phyloP scores from a whole-genome alignment of 2,888 invertebrate species.

The Allolobophora icterica region DNA sequence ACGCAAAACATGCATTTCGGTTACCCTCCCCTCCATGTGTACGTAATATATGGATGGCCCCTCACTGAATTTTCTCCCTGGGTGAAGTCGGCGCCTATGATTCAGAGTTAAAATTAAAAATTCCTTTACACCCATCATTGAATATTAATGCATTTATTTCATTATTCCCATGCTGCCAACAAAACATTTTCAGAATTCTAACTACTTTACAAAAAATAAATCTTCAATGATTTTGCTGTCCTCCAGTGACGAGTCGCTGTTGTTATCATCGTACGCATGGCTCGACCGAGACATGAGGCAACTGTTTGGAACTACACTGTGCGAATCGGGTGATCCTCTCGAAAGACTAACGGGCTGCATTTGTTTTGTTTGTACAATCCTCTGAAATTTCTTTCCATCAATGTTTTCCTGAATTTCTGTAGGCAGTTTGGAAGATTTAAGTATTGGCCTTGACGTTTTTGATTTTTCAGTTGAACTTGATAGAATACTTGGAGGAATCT shows the following conservation, averaged over 20 bases:
- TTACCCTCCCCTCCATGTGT: too few species aligned
- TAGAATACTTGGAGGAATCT: neutral
- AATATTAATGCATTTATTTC: neutral
- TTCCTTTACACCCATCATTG: neutral
- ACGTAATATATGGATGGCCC: too few species aligned
- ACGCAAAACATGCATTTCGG: too few species aligned
- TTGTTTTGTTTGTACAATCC: neutral
- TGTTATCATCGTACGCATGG: neutral
- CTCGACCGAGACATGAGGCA: neutral
- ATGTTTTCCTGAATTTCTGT: neutral
- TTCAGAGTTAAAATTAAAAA: too few species aligned
- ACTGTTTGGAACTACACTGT: neutral
- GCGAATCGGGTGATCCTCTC: neutral
- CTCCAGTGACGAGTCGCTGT: neutral
- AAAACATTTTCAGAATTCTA: neutral
- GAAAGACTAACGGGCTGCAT: neutral
- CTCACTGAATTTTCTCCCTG: too few species aligned
- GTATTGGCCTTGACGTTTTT: neutral
- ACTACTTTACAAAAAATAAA: slow-evolving; percentile 23
- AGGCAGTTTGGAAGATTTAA: neutral
- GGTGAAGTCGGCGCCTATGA: too few species aligned
- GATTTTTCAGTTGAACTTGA: neutral
- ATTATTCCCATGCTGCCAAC: neutral
- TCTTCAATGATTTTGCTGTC: neutral
- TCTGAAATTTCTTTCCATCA: neutral